These are phyloP conservation scores for Tragelaphus scriptus DNA, from an alignment of 2,113 vertebrate species.

Conservation along the genomic window DNA sequence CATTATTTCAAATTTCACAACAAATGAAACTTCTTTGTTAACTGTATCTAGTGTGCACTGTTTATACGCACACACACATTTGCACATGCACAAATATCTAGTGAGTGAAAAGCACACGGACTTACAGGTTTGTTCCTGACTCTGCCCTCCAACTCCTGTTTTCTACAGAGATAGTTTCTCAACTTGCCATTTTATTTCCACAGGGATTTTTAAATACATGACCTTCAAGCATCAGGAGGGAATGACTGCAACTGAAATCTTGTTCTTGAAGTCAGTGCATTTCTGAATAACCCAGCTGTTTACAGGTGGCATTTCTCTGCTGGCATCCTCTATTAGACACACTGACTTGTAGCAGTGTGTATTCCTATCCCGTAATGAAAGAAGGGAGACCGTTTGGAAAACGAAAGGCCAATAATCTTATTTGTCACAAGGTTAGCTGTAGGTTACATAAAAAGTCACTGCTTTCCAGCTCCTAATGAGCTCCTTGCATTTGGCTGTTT, in stretches of 20 bases:
- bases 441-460: slow-evolving; percentile 48
- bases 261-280: background rate
- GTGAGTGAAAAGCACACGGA: background rate
- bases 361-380: background rate
- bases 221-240: background rate
- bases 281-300: background rate
- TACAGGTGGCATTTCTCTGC: background rate
- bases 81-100: background rate
- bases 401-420: slow-evolving; percentile 21
- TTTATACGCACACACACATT: background rate
- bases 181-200: slow-evolving; percentile 17
- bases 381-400: slow-evolving; percentile 19
- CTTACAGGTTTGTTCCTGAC: background rate
- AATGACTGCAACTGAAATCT: background rate
- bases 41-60: background rate
- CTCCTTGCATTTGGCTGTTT: slow-evolving; percentile 50
- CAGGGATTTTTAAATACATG: background rate
- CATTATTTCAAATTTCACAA: slow-evolving; percentile 6
- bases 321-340: background rate
- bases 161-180: background rate
- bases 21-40: background rate
- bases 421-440: slow-evolving; percentile 52
- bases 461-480: slow-evolving; percentile 57
- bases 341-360: background rate
- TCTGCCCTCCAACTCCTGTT: background rate